Evolutionary conservation across 1,140 invertebrate species (phyloP).

Genomic region (Drosophila sp.): DNA sequence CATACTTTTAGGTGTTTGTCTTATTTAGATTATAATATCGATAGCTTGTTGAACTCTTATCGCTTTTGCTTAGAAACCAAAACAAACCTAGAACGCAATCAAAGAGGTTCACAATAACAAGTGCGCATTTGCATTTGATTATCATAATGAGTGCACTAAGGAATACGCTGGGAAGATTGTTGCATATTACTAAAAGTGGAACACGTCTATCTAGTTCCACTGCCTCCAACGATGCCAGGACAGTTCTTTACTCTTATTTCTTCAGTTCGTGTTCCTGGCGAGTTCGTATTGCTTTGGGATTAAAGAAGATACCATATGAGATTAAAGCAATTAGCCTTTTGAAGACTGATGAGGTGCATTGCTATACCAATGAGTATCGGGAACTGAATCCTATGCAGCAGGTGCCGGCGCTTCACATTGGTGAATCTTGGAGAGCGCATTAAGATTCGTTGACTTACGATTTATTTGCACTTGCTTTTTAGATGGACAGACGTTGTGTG

Average conservation of each 20-base stretch:
- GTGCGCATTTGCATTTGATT: too few relatives aligned
- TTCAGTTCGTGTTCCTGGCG: conserved; percentile 95
- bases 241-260: conserved; percentile 94
- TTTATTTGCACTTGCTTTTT: conserved; percentile 5
- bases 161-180: background rate
- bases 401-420: conserved; percentile 94
- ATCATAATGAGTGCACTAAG: background rate
- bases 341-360: conserved; percentile 91
- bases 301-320: conserved; percentile 98
- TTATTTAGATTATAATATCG: background rate
- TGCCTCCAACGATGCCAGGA: conserved; percentile 84
- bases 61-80: background rate
- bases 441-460: conserved; percentile 29
- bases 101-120: too few relatives aligned
- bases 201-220: background rate
- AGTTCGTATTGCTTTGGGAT: conserved; percentile 93
- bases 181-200: background rate
- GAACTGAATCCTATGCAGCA: conserved; percentile 97
- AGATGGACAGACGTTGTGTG: conserved; percentile 92
- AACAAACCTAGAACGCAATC: background rate
- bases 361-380: conserved; percentile 91
- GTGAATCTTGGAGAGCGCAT: conserved; percentile 83
- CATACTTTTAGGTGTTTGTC: conserved; percentile 23
- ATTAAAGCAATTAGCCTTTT: conserved; percentile 94
- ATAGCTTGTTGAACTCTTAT: too few relatives aligned